phyloP scores from a whole-genome alignment of 2,113 vertebrate species.

The Malurus melanocephalus region DNA sequence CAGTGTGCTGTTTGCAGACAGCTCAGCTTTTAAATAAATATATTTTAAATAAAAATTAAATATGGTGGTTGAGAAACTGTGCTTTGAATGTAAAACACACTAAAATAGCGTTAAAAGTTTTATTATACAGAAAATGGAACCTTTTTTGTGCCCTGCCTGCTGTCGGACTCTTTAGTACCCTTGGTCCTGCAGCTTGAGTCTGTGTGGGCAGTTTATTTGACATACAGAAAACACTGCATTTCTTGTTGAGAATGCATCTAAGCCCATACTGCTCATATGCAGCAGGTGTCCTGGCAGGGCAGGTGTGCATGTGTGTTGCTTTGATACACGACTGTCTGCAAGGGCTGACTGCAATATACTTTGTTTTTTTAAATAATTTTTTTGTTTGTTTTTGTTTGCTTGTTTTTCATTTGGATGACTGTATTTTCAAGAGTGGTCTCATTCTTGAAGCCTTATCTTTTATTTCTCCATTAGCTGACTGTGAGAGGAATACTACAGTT shows the following conservation, averaged over 20 bases:
- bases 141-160: neutral
- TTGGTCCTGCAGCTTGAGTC: neutral
- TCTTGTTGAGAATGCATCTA: neutral
- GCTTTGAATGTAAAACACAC: neutral
- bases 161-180: neutral
- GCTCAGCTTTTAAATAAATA: neutral
- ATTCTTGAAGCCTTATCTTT: neutral
- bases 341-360: neutral
- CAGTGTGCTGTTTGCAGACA: neutral
- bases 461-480: neutral
- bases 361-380: too few relatives aligned
- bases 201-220: neutral
- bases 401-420: neutral
- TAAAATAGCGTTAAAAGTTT: neutral
- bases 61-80: neutral
- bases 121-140: neutral
- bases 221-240: rapidly evolving
- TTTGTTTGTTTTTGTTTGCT: neutral
- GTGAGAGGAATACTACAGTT: neutral
- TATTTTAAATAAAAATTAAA: neutral
- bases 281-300: neutral
- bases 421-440: neutral
- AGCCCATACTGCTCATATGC: neutral
- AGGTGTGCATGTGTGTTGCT: neutral
- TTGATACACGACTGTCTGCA: neutral